These are phyloP conservation scores for Xenentodon cancila DNA, from an alignment of 2,797 vertebrate genomes.

Conservation along the genomic window DNA sequence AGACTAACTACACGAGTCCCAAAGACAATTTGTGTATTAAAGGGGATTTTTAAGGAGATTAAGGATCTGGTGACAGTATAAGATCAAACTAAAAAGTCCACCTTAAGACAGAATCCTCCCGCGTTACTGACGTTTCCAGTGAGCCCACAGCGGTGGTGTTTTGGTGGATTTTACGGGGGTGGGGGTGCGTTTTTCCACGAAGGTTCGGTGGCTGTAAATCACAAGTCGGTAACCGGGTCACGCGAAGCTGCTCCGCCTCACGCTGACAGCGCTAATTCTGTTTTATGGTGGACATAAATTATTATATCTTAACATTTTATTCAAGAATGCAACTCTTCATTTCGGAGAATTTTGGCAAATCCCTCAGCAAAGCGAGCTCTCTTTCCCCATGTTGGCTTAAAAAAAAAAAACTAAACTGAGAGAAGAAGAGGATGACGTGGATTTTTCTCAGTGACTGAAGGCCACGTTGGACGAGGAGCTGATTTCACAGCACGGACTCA, in stretches of 20 bases:
- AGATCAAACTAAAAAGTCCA: slow-evolving; percentile 57
- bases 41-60: slow-evolving; percentile 72
- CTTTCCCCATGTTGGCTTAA: neutral
- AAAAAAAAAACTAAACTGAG: slow-evolving; percentile 4
- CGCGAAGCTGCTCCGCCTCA: too few relatives aligned
- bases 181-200: slow-evolving; percentile 21
- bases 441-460: slow-evolving; percentile 64
- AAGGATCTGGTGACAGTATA: slow-evolving; percentile 78
- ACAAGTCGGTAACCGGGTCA: too few relatives aligned
- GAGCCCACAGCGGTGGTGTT: slow-evolving; percentile 21
- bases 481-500: slow-evolving; percentile 40
- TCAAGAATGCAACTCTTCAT: slow-evolving; percentile 31
- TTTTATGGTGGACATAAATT: slow-evolving; percentile 20
- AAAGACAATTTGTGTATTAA: slow-evolving; percentile 70
- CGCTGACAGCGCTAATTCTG: neutral
- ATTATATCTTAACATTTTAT: slow-evolving; percentile 19
- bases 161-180: slow-evolving; percentile 39
- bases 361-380: slow-evolving; percentile 23
- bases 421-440: slow-evolving; percentile 16
- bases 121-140: slow-evolving; percentile 11
- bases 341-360: slow-evolving; percentile 39
- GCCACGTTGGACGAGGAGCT: slow-evolving; percentile 66
- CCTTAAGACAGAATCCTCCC: slow-evolving; percentile 55
- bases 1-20: slow-evolving; percentile 35
- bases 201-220: neutral